Conservation (phyloP, 37 sponge, comb jelly and placozoan genomes). For the Halisarca cf. caerulea region DNA sequence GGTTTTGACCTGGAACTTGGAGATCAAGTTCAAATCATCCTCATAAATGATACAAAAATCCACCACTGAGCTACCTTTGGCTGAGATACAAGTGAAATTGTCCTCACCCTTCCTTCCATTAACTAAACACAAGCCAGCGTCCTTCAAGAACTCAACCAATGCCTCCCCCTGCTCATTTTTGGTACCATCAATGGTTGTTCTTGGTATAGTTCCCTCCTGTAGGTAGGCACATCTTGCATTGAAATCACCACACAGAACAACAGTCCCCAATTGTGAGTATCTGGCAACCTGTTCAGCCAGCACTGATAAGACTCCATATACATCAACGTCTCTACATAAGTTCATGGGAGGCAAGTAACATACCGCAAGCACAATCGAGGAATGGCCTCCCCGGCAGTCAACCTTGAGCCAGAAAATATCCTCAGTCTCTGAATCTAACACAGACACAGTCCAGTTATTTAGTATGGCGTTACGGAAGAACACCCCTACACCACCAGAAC, state of each 20-base stretch:
- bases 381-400: not conserved
- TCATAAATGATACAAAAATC: not conserved
- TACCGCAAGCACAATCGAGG: not conserved
- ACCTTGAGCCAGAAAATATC: not conserved
- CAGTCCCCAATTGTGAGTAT: not conserved
- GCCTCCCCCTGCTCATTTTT: not conserved
- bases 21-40: not conserved
- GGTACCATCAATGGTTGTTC: not conserved
- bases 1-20: not conserved
- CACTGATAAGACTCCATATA: not conserved
- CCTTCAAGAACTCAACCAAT: not conserved
- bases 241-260: slow-evolving; percentile 8
- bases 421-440: not conserved
- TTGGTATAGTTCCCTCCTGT: not conserved
- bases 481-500: slow-evolving; percentile 16
- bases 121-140: not conserved
- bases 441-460: not conserved
- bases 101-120: not conserved
- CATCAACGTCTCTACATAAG: not conserved
- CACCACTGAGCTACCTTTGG: not conserved
- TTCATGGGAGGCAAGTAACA: slow-evolving; percentile 10
- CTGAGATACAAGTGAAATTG: slow-evolving; percentile 2
- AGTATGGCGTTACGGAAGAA: not conserved
- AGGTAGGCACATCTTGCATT: not conserved
- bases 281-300: not conserved